Percentiles rank a stretch among this genome's conserved stretches.
These are phyloP conservation scores for Alexandromys fortis DNA, from an alignment of 2,113 vertebrate species.

Conservation along the genomic window DNA sequence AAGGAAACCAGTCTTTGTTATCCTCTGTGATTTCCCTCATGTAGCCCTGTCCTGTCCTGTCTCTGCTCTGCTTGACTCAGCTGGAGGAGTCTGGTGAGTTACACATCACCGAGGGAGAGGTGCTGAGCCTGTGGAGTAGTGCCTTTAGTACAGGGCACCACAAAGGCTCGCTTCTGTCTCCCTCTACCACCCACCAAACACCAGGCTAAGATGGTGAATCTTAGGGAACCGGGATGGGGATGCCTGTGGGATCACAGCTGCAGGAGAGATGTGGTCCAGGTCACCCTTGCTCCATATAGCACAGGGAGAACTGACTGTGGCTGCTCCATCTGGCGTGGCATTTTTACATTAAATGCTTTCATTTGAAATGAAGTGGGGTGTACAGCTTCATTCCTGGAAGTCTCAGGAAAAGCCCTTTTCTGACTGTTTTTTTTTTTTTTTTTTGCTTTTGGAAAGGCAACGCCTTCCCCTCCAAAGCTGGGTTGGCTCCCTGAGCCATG, in stretches of 20 bases:
- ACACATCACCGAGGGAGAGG: neutral
- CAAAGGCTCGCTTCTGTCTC: rapidly evolving
- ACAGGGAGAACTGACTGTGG: rapidly evolving
- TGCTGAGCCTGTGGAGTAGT: too few relatives aligned
- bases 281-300: rapidly evolving
- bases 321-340: too few relatives aligned
- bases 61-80: slow-evolving; percentile 14
- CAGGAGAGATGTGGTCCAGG: neutral
- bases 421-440: neutral
- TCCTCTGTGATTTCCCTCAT: neutral
- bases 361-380: neutral
- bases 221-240: neutral
- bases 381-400: neutral
- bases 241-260: neutral
- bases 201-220: neutral
- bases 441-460: neutral
- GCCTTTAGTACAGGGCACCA: neutral
- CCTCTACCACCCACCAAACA: neutral
- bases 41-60: rapidly evolving
- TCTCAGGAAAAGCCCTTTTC: neutral
- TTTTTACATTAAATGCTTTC: neutral
- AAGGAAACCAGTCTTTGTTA: neutral
- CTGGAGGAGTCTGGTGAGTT: neutral
- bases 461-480: neutral
- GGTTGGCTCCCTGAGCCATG: neutral